These are phyloP conservation scores for Bombus affinis DNA, from an alignment of 1,140 invertebrate genomes.

Conservation along the genomic window DNA sequence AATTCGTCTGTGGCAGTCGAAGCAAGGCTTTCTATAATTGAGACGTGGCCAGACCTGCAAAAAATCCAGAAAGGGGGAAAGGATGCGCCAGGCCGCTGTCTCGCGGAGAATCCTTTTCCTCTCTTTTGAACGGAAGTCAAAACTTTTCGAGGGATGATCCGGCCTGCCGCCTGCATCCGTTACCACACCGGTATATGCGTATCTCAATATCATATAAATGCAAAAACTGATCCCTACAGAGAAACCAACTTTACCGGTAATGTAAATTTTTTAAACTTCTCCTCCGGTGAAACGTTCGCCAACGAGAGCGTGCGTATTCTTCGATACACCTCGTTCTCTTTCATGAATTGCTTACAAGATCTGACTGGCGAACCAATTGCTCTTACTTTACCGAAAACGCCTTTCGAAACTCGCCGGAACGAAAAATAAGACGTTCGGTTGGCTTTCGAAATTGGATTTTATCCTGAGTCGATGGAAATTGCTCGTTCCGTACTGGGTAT, in stretches of 20 bases:
- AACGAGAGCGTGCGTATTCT: background rate
- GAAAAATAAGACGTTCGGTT: background rate
- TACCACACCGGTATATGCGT: conserved; percentile 1
- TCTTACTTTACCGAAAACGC: no score
- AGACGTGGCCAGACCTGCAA: conserved; percentile 79
- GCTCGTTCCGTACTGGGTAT: no score
- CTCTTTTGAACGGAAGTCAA: conserved; percentile 63
- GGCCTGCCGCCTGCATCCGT: conserved; percentile 35
- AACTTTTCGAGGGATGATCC: conserved; percentile 61
- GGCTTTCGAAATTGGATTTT: no score
- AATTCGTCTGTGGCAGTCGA: conserved; percentile 82
- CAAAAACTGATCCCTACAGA: conserved; percentile 24
- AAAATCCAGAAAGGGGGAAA: conserved; percentile 69
- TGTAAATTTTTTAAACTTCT: conserved; percentile 23
- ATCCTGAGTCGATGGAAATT: no score
- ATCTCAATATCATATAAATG: conserved; percentile 47
- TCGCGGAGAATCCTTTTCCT: conserved; percentile 68
- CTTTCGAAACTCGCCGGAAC: background rate
- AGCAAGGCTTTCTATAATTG: conserved; percentile 83
- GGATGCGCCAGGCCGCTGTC: conserved; percentile 65
- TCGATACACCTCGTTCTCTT: background rate
- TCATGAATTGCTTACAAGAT: background rate
- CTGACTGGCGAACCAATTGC: background rate
- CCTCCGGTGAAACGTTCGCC: background rate
- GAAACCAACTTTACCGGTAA: conserved; percentile 25